Evolutionary conservation across 2,113 vertebrate genomes (phyloP), one percentile per base, ranked within the genome.

Genomic region (Pycnonotus jocosus): DNA sequence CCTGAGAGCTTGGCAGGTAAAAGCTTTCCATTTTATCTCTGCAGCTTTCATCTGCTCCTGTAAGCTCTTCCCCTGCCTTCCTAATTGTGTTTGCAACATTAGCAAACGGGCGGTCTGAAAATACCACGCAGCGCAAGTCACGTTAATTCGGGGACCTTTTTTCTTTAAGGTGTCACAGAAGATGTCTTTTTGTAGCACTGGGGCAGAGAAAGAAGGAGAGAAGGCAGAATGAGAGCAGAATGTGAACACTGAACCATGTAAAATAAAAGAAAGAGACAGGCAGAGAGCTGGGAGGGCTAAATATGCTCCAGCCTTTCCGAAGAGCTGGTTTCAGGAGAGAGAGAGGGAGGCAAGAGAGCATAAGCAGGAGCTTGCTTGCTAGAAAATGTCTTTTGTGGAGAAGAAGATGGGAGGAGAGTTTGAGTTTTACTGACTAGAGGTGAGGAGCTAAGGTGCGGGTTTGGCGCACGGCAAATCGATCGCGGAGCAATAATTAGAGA

Each of bases 241-340:
- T 91, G 86, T 92, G 95, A 96, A 91, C 94, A 47, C 18, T 66
- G 91, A 93, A 78, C 81, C 74, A 70, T 61, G 61, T 91, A 83
- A 96, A 91, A 93, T 93, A 95, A 92, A 95, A 90, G 90, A 92
- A 96, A 96, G 90, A 97, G 91, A 89, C 88, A 96, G 64, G 92
- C 81, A 78, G 82, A 62, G 86, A 92, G 76, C 92, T 95, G 56
- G 51, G 92, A 87, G 87, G 85, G 86, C 92, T 95, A 88, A 95
- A 92, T 95, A 86, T 84, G 91, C 73, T 88, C 86, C 93, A 94
- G 76, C 83, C 69, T 96, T 93, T 95, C 3, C 1, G 12, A 92
- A 81, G 91, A 85, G 81, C 86, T 92, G 69, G 66, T 79, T 94
- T 70, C 47, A 72, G 66, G 71, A 78, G 79, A 81, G 82, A 64